Conservation (phyloP, 2,888 invertebrate species). For the Dicycla oo region DNA sequence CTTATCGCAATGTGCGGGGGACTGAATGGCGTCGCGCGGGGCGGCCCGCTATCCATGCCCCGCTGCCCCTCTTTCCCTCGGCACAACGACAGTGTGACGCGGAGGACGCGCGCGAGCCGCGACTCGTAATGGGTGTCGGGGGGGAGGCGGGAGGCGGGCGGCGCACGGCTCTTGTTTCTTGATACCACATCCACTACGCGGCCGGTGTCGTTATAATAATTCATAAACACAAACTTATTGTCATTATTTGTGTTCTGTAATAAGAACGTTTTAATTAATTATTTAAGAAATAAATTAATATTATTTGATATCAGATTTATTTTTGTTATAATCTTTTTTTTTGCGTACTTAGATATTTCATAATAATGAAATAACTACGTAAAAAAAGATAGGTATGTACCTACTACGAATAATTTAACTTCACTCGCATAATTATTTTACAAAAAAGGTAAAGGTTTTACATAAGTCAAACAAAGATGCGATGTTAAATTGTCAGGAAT, state of each 20-base stretch:
- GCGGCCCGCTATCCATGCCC: background rate
- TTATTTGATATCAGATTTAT: background rate
- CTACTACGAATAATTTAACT: no score
- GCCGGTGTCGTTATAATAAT: background rate
- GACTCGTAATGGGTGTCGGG: background rate
- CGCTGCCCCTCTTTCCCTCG: slow-evolving; percentile 7
- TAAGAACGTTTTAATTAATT: background rate
- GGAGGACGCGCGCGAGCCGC: background rate
- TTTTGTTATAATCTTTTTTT: background rate
- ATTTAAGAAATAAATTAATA: background rate
- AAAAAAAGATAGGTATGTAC: no score
- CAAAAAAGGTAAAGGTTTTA: background rate
- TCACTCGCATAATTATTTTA: no score
- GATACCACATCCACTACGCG: background rate
- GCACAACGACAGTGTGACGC: slow-evolving; percentile 11
- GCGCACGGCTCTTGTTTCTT: slow-evolving; percentile 3
- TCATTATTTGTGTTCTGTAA: background rate
- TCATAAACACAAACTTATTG: slow-evolving; percentile 10
- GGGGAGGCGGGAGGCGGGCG: background rate
- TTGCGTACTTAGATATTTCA: no score
- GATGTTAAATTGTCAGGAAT: background rate
- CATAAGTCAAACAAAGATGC: background rate
- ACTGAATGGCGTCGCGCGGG: slow-evolving; percentile 35
- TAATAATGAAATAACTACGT: no score
- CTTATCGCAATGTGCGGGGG: slow-evolving; percentile 3